A percentile compares a stretch with the other conserved stretches of the same genome.
Conservation (phyloP, 2,113 vertebrate genomes). For the Axis porcinus region DNA sequence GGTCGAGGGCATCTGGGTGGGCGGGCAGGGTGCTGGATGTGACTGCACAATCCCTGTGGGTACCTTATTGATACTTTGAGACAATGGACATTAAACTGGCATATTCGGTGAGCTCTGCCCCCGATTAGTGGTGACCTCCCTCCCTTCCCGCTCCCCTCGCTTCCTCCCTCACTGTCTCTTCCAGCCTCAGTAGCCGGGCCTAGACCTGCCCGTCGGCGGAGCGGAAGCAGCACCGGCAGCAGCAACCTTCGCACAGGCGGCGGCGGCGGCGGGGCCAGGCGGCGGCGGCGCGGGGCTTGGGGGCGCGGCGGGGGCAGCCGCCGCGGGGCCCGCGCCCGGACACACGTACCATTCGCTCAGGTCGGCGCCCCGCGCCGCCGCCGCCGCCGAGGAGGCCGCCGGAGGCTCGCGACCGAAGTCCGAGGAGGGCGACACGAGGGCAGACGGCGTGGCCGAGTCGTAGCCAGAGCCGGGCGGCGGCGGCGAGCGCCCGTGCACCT, state of each 20-base stretch:
- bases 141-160: background rate
- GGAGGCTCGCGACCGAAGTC: slow-evolving; percentile 91
- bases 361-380: slow-evolving; percentile 86
- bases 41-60: background rate
- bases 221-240: background rate
- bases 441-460: slow-evolving; percentile 92
- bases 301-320: slow-evolving; percentile 79
- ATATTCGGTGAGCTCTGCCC: background rate
- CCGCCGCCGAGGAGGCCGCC: slow-evolving; percentile 79
- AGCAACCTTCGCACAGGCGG: background rate
- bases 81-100: background rate
- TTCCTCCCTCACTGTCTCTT: background rate
- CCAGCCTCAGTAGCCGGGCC: slow-evolving; percentile 68
- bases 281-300: slow-evolving; percentile 82
- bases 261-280: slow-evolving; percentile 74
- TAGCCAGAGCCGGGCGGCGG: slow-evolving; percentile 95
- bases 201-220: slow-evolving; percentile 78
- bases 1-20: background rate
- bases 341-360: slow-evolving; percentile 98
- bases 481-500: slow-evolving; percentile 98
- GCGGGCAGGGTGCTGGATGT: background rate
- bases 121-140: background rate
- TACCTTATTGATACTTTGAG: background rate
- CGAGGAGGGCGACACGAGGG: slow-evolving; percentile 91
- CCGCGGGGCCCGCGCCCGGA: slow-evolving; percentile 86